phyloP scores from a whole-genome alignment of 2,888 invertebrate genomes.

The Nipponacmea schrenckii region DNA sequence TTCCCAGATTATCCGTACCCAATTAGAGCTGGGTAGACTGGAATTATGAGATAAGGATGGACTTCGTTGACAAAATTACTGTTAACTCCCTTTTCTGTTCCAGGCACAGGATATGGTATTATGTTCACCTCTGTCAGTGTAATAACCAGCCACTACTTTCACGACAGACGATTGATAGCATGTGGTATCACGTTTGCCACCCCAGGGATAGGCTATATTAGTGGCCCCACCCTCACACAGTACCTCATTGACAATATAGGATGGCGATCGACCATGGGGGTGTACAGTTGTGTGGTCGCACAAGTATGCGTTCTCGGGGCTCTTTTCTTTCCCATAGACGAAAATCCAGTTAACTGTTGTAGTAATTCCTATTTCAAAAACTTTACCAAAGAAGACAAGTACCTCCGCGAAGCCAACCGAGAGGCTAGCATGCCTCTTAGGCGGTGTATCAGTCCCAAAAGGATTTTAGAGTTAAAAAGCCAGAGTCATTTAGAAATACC shows the following conservation, averaged over 20 bases:
- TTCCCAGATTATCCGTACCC: no score
- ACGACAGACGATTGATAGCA: not conserved
- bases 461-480: not conserved
- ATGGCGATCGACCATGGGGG: not conserved
- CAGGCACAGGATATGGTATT: not conserved
- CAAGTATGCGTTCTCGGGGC: not conserved
- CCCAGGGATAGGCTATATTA: not conserved
- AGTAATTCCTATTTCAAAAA: not conserved
- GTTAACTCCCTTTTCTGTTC: not conserved
- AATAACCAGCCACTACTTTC: not conserved
- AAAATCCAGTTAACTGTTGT: not conserved
- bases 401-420: not conserved
- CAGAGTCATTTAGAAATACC: slow-evolving; percentile 3
- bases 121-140: not conserved
- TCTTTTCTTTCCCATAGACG: not conserved
- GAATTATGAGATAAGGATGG: no score
- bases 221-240: not conserved
- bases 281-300: not conserved
- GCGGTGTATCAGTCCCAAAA: not conserved
- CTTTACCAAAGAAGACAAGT: not conserved
- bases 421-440: not conserved
- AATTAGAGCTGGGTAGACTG: no score
- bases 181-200: not conserved
- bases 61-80: no score
- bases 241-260: not conserved